Conservation (phyloP, 2,797 vertebrate genomes). For the Eulemur mongoz region DNA sequence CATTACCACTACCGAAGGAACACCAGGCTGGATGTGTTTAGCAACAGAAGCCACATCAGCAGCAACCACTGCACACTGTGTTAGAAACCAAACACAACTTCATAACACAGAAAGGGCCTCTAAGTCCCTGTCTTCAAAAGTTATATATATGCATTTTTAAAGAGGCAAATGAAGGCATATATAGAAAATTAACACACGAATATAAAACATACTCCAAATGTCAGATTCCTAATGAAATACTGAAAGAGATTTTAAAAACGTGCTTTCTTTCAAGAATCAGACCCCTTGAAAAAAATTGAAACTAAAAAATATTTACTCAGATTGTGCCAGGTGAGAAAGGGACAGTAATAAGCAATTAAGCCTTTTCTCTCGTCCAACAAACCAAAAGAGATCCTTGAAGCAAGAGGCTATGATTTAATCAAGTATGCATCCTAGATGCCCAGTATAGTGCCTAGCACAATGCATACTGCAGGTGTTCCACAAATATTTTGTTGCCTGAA, state of each 20-base stretch:
- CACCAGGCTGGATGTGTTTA: constrained; percentile 30
- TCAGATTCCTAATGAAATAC: constrained; percentile 25
- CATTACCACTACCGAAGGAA: neutral
- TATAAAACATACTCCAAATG: neutral
- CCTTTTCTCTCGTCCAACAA: neutral
- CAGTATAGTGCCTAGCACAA: neutral
- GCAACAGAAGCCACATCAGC: constrained; percentile 17
- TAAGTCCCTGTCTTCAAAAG: constrained; percentile 9
- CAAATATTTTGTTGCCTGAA: neutral
- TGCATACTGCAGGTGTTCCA: neutral
- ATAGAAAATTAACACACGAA: neutral
- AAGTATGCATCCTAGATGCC: neutral
- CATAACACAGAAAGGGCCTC: neutral
- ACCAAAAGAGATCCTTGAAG: constrained; percentile 48
- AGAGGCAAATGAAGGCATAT: neutral
- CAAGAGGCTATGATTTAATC: neutral
- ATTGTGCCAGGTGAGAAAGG: constrained; percentile 36
- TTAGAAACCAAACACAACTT: constrained; percentile 56
- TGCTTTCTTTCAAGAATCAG: constrained; percentile 26
- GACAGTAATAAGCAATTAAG: constrained; percentile 45
- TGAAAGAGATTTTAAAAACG: neutral
- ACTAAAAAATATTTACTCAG: constrained; percentile 53
- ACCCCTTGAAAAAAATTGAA: neutral
- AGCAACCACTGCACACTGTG: constrained; percentile 4
- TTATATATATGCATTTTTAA: neutral